Base-by-base conservation (phyloP, 2,888 invertebrate genomes). In the Drosophila nr. medialis region DNA sequence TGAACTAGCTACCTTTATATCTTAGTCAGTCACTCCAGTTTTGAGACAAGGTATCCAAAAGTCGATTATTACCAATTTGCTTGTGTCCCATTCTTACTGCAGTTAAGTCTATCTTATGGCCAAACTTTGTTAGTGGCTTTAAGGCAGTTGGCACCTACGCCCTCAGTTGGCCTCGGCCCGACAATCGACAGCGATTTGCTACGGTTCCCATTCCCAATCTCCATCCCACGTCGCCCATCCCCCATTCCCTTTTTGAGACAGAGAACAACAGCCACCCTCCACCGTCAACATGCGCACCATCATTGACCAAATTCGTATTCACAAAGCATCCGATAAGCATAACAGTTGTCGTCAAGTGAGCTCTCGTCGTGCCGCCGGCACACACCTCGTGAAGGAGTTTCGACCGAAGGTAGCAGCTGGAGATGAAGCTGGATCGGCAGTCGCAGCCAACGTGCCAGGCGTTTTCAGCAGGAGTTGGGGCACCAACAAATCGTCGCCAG, bases 281-380 rank as follows among this genome's bases (percentile, higher is more conserved):
- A 6, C 27, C 24, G 27, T 2, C 49, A 18, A 18, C 1, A 49
- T 24, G 49, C 49, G 29, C 32, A 45, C 10, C 67, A 54, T 63
- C 60, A 75, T 73, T 75, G 77, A 80, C 73, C 81, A 75, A 75
- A 86, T 86, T 86, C 85, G 81, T 89, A 86, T 86, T 89, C 85
- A 86, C 81, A 84, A 86, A 89, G 85, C 89, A 89, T 86, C 89
- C 87, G 89, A 86, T 86, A 86, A 86, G 89, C 85, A 86, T 81
- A 89, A 87, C 87, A 84, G 85, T 89, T 86, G 86, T 89, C 89
- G 87, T 78, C 82, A 83, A 81, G 73, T 72, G 61, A 76, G 51
- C 27, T 2, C 63, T 61, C 60, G 64, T 64, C 82, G 82, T 85
- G 88, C 85, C 84, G 76, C 80, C 65, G 82, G 84, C 83, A 55